Evolutionary conservation across 53 echinoderm and acorn worm species (phyloP).

Genomic region (Zoroaster sp.): DNA sequence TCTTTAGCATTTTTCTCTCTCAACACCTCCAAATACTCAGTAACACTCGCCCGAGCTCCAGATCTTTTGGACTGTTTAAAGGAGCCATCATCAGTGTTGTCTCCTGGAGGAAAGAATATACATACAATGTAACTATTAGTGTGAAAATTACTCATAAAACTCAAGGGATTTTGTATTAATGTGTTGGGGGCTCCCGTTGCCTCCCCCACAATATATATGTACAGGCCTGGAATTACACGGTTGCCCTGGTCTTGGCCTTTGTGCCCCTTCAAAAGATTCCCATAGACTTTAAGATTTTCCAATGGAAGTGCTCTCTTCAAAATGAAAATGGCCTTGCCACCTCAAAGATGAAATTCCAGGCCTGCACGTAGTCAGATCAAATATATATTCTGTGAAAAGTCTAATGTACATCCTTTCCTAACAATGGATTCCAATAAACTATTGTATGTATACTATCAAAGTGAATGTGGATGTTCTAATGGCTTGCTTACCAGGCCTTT

Average conservation of each 20-base stretch:
- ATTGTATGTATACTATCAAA: too few species aligned
- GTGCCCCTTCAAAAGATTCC: background rate
- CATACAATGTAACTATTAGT: background rate
- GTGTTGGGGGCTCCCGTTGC: too few species aligned
- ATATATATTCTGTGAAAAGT: background rate
- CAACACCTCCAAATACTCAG: slow-evolving; percentile 1
- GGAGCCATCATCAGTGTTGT: background rate
- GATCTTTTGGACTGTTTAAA: background rate
- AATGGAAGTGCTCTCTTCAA: too few species aligned
- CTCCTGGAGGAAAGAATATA: background rate
- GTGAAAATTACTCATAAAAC: background rate
- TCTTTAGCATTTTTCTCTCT: background rate
- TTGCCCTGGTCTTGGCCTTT: background rate
- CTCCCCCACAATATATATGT: too few species aligned
- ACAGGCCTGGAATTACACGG: too few species aligned
- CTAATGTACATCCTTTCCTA: background rate
- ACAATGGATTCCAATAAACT: background rate
- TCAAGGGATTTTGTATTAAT: too few species aligned
- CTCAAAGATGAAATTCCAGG: background rate
- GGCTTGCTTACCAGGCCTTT: slow-evolving; percentile 19
- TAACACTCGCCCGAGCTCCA: background rate
- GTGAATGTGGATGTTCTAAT: too few species aligned
- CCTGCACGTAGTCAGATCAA: background rate
- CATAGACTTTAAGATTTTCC: too few species aligned
- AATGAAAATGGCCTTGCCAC: too few species aligned